phyloP scores from a whole-genome alignment of 2,113 vertebrate species.

The Vulpes lagopus region DNA sequence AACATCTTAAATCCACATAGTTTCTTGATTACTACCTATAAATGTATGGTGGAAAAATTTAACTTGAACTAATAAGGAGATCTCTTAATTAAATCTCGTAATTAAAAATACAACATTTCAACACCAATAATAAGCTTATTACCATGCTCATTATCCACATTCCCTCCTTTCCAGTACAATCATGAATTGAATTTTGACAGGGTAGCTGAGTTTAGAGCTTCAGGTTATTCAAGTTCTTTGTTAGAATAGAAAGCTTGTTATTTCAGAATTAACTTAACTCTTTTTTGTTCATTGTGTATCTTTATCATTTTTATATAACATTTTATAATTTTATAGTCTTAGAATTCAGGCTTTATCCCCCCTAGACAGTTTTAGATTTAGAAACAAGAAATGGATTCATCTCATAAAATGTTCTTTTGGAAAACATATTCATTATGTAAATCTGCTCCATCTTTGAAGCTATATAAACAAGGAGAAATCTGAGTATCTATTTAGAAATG shows the following conservation, averaged over 20 bases:
- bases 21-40: constrained; percentile 25
- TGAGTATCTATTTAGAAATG: constrained; percentile 26
- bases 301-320: not conserved
- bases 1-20: constrained; percentile 77
- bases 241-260: not conserved
- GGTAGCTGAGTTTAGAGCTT: not conserved
- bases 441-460: not conserved
- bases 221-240: constrained; percentile 49
- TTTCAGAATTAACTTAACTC: not conserved
- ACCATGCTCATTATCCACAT: not conserved
- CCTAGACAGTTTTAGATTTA: not conserved
- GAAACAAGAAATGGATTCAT: not conserved
- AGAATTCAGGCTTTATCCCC: not conserved
- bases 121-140: not conserved
- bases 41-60: not conserved
- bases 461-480: not conserved
- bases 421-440: constrained; percentile 19
- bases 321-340: constrained; percentile 13
- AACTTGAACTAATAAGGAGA: not conserved
- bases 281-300: not conserved
- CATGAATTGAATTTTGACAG: not conserved
- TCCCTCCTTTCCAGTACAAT: not conserved
- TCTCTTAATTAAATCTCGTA: not conserved
- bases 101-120: constrained; percentile 48
- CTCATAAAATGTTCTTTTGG: not conserved